phyloP scores from a whole-genome alignment of 2,888 invertebrate species.

The Amphipyra tragopoginis region DNA sequence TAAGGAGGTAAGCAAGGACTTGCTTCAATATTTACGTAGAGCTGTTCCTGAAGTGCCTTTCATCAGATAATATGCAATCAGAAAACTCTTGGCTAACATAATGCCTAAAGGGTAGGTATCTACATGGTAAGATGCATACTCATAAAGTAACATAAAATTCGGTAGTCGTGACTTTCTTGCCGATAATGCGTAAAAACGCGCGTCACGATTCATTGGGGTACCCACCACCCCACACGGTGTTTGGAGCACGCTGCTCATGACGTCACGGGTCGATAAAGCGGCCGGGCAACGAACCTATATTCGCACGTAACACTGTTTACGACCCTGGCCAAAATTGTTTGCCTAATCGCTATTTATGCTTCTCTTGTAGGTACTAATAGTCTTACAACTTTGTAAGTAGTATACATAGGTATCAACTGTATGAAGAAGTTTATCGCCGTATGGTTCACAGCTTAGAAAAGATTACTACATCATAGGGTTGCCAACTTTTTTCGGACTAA shows the following conservation, averaged over 20 bases:
- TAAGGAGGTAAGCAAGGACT: too few species aligned
- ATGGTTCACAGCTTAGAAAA: too few species aligned
- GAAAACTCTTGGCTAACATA: too few species aligned
- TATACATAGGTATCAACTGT: background rate
- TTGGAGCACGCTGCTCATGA: constrained; percentile 52
- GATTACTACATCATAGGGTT: too few species aligned
- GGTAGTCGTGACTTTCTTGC: constrained; percentile 15
- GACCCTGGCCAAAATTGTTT: constrained; percentile 52
- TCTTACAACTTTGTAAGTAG: constrained; percentile 2
- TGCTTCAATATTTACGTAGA: too few species aligned
- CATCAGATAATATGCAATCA: too few species aligned
- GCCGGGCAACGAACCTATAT: constrained; percentile 74
- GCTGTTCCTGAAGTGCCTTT: too few species aligned
- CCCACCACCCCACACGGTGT: constrained; percentile 32
- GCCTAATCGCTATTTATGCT: constrained; percentile 25
- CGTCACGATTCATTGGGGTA: constrained; percentile 37
- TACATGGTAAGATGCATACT: too few species aligned
- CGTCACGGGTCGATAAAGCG: constrained; percentile 77
- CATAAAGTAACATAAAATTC: constrained; percentile 6
- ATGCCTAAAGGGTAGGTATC: too few species aligned
- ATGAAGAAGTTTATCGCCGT: too few species aligned
- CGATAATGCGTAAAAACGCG: constrained; percentile 25
- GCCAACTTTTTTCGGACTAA: too few species aligned
- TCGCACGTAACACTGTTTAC: constrained; percentile 63
- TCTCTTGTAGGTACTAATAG: constrained; percentile 10